These are phyloP conservation scores for Plecotus auritus DNA, from an alignment of 2,113 vertebrate species.

Conservation along the genomic window DNA sequence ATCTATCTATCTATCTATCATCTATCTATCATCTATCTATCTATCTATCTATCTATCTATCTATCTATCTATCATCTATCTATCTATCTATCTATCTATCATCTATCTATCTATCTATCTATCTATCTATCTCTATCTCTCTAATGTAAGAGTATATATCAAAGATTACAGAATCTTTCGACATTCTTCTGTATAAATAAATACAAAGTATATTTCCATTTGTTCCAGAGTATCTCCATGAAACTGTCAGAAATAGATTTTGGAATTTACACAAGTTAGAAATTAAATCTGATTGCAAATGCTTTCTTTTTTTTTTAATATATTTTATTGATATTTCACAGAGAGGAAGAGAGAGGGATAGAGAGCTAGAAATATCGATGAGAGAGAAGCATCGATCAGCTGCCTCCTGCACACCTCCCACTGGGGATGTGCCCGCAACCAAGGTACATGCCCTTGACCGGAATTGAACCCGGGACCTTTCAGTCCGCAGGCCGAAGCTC, in stretches of 20 bases:
- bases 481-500: too few relatives aligned
- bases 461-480: too few relatives aligned
- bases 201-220: background rate
- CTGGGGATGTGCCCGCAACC: too few relatives aligned
- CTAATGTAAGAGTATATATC: background rate
- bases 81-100: background rate
- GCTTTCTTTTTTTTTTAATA: too few relatives aligned
- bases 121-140: background rate
- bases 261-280: background rate
- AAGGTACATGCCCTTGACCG: too few relatives aligned
- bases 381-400: too few relatives aligned
- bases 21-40: background rate
- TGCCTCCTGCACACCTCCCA: too few relatives aligned
- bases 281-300: background rate
- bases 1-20: background rate
- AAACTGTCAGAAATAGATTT: conserved; percentile 11
- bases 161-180: background rate
- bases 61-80: background rate
- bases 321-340: too few relatives aligned
- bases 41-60: background rate
- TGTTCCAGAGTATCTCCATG: background rate
- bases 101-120: background rate
- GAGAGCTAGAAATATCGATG: too few relatives aligned
- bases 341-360: too few relatives aligned
- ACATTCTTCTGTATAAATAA: background rate